Percentiles rank a stretch among this genome's conserved stretches.
These are phyloP conservation scores for Ophion obscuratus DNA, from an alignment of 2,888 invertebrate species.

Conservation along the genomic window DNA sequence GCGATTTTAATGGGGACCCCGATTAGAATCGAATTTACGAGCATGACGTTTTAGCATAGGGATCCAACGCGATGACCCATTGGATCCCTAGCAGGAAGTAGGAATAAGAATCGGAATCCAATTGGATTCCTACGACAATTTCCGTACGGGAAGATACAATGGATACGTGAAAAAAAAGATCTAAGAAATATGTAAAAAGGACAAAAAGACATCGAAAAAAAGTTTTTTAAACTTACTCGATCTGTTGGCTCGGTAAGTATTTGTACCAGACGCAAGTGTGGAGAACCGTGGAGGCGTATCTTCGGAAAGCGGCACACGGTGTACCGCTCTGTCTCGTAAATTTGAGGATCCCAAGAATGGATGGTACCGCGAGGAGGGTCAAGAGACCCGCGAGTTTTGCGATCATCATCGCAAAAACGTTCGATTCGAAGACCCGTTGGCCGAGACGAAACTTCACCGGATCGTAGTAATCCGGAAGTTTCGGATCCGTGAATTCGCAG, in stretches of 20 bases:
- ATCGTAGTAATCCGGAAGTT: constrained; percentile 89
- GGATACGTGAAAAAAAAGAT: neutral
- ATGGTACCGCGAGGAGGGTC: constrained; percentile 90
- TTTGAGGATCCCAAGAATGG: constrained; percentile 89
- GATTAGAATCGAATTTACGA: too few species aligned
- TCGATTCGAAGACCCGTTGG: constrained; percentile 89
- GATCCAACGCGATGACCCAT: too few species aligned
- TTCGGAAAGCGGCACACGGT: constrained; percentile 88
- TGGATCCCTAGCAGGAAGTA: too few species aligned
- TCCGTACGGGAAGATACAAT: neutral
- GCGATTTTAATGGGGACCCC: too few species aligned
- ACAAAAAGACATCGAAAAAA: neutral
- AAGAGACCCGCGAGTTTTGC: constrained; percentile 92
- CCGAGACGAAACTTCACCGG: constrained; percentile 88
- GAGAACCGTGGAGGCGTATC: constrained; percentile 92
- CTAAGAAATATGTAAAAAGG: too few species aligned
- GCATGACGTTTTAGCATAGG: too few species aligned
- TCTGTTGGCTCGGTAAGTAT: constrained; percentile 84
- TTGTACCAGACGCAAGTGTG: constrained; percentile 93
- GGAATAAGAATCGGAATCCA: too few species aligned
- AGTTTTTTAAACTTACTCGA: constrained; percentile 71
- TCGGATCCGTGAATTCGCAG: constrained; percentile 79
- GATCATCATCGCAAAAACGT: constrained; percentile 89
- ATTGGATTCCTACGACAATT: too few species aligned
- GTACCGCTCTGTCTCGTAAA: constrained; percentile 90